Evolutionary conservation across 1,140 invertebrate genomes (phyloP), one percentile per base, ranked within the genome.

Genomic region (Macrobrachium nipponense): DNA sequence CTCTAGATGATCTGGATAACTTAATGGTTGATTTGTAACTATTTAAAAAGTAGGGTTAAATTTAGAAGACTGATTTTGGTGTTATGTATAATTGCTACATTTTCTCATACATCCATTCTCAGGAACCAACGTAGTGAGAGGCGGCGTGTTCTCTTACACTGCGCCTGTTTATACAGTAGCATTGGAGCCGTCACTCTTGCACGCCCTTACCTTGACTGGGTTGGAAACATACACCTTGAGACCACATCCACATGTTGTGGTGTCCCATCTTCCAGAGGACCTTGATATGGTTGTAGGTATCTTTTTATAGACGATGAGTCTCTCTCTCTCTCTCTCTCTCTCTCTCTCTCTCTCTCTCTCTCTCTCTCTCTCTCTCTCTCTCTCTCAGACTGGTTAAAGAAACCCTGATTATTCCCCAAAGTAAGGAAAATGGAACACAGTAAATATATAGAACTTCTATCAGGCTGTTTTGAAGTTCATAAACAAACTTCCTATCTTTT

Each of bases 171-270:
- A 93, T 85, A 92, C 93, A 73, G 93, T 96, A 58, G 92, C 93
- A 11, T 91, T 96, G 17, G 95, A 95, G 89, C 91, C 94, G 82
- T 94, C 93, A 79, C 92, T 95, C 76, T 90, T 97, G 2, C 95
- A 96, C 90, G 95, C 95, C 0, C 90, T 96, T 0, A 96, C 95
- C 2, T 94, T 95, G 64, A 94, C 94, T 84, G 95, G 95, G 2
- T 91, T 97, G 10, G 95, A 96, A 90, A 95, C 95, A 0, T 96
- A 96, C 88, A 96, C 95, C 0, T 91, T 95, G 51, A 92, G 95
- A 17, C 88, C 88, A 15, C 88, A 89, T 70, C 88, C 88, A 2
- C 61, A 68, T 51, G 86, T 89, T 61, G 79, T 89, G 20, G 85
- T 82, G 10, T 87, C 85, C 10, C 80, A 82, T 62, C 77, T 87